Evolutionary conservation across 2,113 vertebrate genomes (phyloP).

Genomic region (Catagonus wagneri): DNA sequence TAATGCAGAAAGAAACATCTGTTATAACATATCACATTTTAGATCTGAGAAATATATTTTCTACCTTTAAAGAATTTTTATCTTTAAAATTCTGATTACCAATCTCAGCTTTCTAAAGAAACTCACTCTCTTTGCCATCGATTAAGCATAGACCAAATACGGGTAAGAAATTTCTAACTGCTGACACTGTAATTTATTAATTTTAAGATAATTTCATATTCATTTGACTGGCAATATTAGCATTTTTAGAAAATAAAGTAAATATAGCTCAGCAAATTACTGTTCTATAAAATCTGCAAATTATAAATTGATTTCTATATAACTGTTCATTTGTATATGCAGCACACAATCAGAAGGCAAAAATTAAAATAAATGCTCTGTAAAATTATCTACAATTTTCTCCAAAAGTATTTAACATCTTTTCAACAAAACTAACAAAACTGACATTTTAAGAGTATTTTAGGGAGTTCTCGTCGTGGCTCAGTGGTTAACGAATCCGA

Average conservation of each 20-base stretch:
- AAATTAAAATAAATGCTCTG: slow-evolving; percentile 42
- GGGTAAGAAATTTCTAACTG: slow-evolving; percentile 15
- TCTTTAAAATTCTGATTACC: slow-evolving; percentile 45
- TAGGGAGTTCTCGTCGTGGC: too few relatives aligned
- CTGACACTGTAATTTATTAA: slow-evolving; percentile 42
- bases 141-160: neutral
- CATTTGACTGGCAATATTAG: slow-evolving; percentile 25
- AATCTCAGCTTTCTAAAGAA: slow-evolving; percentile 13
- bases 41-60: slow-evolving; percentile 54
- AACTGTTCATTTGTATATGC: neutral
- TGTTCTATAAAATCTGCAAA: neutral
- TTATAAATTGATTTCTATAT: slow-evolving; percentile 40
- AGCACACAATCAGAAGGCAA: neutral
- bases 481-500: too few relatives aligned
- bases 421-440: slow-evolving; percentile 47
- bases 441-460: neutral
- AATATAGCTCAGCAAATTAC: slow-evolving; percentile 24
- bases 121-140: neutral
- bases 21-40: slow-evolving; percentile 54
- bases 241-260: slow-evolving; percentile 52
- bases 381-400: slow-evolving; percentile 21
- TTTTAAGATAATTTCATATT: slow-evolving; percentile 41
- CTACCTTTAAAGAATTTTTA: slow-evolving; percentile 40
- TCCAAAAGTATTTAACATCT: slow-evolving; percentile 1
- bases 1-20: slow-evolving; percentile 73